Base-by-base conservation (phyloP, 2,888 invertebrate species). In the Eurytoma californica region DNA sequence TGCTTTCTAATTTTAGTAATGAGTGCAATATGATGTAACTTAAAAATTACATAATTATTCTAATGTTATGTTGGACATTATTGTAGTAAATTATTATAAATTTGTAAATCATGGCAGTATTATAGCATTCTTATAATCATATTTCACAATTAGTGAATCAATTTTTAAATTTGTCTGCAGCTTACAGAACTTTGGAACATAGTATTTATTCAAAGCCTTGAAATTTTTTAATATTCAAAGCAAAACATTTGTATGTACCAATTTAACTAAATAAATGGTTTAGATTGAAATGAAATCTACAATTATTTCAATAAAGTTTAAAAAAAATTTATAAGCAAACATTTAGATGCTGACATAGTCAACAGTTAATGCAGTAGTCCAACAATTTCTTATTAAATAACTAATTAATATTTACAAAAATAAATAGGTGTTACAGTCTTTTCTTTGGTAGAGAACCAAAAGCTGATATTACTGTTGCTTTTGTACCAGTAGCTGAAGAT, bases 371-470 rank as follows among this genome's bases (percentile, higher is more conserved):
- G 3, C 2, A 63, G 68, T 58, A 39, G 16, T 68, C 4, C 18
- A 57, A 73, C 16, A 67, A 53, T 39, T 63, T 28, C 53, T 72
- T 68, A 63, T 63, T 24, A 39, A 77, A 57, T 4, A 47, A 63
- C 53, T 53, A 72, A 66, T 4, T 47, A 72, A 79, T 75, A 72
- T 72, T 61, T 61, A 80, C 58, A 68, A 80, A 77, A 65, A 58
- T 72, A 67, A 63, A 20, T 63, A 30, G 39, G 24, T 85, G 85
- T 90, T 90, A 90, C 86, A 90, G 87, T 88, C 90, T 87, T 91
- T 97, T 97, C 88, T 97, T 97, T 12, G 96, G 95, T 83, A 98
- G 92, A 18, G 96, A 96, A 47, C 97, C 97, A 91, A 97, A 97
- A 30, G 97, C 97, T 28, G 97, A 97, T 86, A 98, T 97, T 60